phyloP scores from a whole-genome alignment of 2,113 vertebrate species.

The Fulmarus glacialis region DNA sequence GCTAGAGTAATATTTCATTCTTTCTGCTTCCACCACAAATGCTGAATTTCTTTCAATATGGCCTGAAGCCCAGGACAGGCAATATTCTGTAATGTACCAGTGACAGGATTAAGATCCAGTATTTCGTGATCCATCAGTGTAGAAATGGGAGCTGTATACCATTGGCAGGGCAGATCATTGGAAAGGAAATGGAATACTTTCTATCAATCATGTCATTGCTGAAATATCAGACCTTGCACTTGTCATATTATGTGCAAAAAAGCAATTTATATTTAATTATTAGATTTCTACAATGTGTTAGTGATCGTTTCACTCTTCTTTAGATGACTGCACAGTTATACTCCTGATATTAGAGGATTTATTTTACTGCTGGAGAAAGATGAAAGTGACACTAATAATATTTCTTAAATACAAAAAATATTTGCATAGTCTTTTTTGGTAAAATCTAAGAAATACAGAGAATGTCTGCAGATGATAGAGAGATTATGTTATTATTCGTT shows the following conservation, averaged over 20 bases:
- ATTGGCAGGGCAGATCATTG: background rate
- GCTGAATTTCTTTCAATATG: conserved; percentile 8
- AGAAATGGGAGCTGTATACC: background rate
- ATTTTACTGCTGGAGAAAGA: background rate
- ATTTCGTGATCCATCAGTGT: background rate
- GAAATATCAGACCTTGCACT: background rate
- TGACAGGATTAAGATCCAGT: conserved; percentile 9
- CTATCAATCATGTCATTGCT: background rate
- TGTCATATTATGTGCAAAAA: conserved; percentile 5
- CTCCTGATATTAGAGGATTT: background rate
- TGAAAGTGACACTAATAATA: background rate
- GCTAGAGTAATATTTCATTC: background rate
- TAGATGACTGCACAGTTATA: background rate
- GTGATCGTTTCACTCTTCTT: background rate
- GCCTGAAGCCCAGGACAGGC: background rate
- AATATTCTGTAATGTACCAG: background rate
- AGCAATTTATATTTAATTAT: conserved; percentile 17
- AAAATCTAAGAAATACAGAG: background rate
- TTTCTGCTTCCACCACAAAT: background rate
- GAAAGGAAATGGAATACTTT: background rate
- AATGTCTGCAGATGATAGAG: background rate
- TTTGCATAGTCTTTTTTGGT: background rate
- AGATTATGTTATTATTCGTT: background rate
- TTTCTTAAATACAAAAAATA: background rate
- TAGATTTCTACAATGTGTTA: background rate